These are phyloP conservation scores for Sisyra nigra DNA, from an alignment of 2,888 invertebrate species.

Conservation along the genomic window DNA sequence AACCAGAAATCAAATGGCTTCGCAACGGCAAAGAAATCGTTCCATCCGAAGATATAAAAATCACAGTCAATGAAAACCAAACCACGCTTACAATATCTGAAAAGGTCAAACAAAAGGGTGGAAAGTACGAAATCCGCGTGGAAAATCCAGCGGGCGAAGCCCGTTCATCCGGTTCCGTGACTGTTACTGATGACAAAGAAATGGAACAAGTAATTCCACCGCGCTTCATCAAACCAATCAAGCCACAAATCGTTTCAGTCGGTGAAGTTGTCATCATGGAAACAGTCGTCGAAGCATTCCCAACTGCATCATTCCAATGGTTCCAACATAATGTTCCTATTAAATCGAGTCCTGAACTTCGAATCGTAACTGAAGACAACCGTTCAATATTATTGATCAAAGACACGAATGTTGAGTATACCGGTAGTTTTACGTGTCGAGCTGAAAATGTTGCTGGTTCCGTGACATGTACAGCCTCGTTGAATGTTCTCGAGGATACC, in stretches of 20 bases:
- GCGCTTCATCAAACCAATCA: constrained; percentile 50
- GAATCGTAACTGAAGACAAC: constrained; percentile 59
- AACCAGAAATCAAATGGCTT: constrained; percentile 68
- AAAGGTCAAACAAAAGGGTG: constrained; percentile 56
- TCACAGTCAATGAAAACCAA: constrained; percentile 40
- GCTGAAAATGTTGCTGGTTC: constrained; percentile 84
- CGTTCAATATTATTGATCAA: constrained; percentile 65
- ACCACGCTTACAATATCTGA: constrained; percentile 50
- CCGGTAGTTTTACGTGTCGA: constrained; percentile 69
- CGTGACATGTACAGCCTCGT: constrained; percentile 66
- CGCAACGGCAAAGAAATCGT: constrained; percentile 65
- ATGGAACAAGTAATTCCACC: constrained; percentile 48
- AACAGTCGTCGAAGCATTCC: constrained; percentile 57
- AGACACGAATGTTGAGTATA: constrained; percentile 47
- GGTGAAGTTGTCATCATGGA: constrained; percentile 69
- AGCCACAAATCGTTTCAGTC: constrained; percentile 49
- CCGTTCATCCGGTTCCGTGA: constrained; percentile 68
- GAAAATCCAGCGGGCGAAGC: constrained; percentile 62
- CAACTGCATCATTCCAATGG: constrained; percentile 77
- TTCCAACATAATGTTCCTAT: constrained; percentile 60
- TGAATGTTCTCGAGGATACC: constrained; percentile 41
- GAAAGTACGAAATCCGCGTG: constrained; percentile 79
- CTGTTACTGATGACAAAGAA: constrained; percentile 44
- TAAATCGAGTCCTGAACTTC: constrained; percentile 47
- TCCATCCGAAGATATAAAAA: constrained; percentile 41